Conservation (phyloP, 2,888 invertebrate genomes). For the Perdita meconis region DNA sequence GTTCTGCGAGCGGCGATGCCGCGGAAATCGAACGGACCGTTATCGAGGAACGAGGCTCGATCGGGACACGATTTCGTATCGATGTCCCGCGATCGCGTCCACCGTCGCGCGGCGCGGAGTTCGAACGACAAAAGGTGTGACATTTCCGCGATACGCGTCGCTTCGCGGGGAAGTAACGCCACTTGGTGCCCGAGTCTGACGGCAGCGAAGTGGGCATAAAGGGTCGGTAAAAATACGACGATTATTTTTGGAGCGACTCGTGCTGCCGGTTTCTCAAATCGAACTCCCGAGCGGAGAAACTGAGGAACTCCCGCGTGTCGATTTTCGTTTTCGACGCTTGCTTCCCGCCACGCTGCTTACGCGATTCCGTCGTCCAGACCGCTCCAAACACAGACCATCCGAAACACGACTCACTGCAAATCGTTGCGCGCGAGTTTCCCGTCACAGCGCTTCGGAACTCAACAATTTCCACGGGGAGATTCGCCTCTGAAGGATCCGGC, state of each 20-base stretch:
- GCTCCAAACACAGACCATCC: not conserved
- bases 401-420: not conserved
- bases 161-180: constrained; percentile 66
- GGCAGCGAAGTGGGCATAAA: constrained; percentile 69
- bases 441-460: not conserved
- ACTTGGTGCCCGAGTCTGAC: constrained; percentile 68
- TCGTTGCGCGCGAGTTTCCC: not conserved
- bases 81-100: not conserved
- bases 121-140: not conserved
- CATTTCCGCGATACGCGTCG: constrained; percentile 25
- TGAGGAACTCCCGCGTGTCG: not conserved
- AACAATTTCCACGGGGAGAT: not conserved
- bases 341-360: constrained; percentile 15
- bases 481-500: too few species aligned
- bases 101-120: not conserved
- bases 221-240: constrained; percentile 80
- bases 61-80: too few species aligned
- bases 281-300: not conserved
- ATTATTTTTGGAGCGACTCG: constrained; percentile 78
- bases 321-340: constrained; percentile 26
- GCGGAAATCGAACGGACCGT: constrained; percentile 26
- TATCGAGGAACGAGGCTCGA: not conserved
- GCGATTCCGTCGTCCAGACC: too few species aligned
- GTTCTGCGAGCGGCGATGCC: not conserved
- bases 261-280: constrained; percentile 52